A percentile compares a stretch with the other conserved stretches of the same genome.
Evolutionary conservation across 2,797 vertebrate genomes (phyloP).

Genomic region (Sebastiscus tertius): DNA sequence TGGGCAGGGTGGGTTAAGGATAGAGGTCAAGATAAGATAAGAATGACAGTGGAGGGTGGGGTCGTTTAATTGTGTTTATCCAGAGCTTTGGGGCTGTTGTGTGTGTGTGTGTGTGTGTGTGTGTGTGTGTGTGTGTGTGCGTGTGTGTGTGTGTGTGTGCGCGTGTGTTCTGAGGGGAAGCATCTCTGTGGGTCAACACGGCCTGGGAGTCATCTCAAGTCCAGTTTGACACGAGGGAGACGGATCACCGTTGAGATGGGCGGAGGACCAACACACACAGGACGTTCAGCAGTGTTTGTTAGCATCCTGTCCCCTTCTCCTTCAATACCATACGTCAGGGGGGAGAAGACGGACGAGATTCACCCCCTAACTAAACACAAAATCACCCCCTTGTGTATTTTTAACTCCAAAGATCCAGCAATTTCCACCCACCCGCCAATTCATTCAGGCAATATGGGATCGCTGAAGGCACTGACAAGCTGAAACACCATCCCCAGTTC

Average conservation of each 20-base stretch:
- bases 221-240: constrained; percentile 68
- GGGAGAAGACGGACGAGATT: constrained; percentile 71
- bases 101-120: constrained; percentile 34
- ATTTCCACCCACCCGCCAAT: constrained; percentile 65
- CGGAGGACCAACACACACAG: constrained; percentile 64
- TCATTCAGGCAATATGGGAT: constrained; percentile 57
- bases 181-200: constrained; percentile 70
- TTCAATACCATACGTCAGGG: constrained; percentile 64
- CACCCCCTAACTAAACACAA: constrained; percentile 71
- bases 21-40: constrained; percentile 79
- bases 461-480: constrained; percentile 61
- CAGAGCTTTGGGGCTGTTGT: constrained; percentile 60
- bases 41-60: constrained; percentile 69
- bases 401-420: constrained; percentile 62
- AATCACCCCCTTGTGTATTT: constrained; percentile 76
- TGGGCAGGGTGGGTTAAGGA: constrained; percentile 49
- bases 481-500: constrained; percentile 62
- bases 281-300: constrained; percentile 62
- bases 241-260: constrained; percentile 68
- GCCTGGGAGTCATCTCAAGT: constrained; percentile 72
- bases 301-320: constrained; percentile 68
- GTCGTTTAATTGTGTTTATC: constrained; percentile 78
- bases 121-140: constrained; percentile 35
- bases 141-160: constrained; percentile 41
- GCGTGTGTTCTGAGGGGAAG: constrained; percentile 44